Percentiles rank a stretch among this genome's conserved stretches.
phyloP scores from a whole-genome alignment of 2,797 vertebrate species.

The Silurus aristotelis region DNA sequence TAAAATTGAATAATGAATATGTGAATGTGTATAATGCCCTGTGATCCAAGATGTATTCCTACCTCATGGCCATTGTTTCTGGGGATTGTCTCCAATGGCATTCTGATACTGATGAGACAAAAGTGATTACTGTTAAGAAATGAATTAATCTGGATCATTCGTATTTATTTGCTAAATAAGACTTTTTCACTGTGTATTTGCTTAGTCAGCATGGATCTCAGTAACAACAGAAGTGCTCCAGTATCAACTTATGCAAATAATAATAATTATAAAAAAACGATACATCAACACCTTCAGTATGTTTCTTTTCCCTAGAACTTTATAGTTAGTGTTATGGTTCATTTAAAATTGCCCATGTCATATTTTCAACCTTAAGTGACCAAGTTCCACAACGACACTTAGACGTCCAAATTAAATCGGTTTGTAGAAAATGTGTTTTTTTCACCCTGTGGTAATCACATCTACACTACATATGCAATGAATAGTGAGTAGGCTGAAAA shows the following conservation, averaged over 20 bases:
- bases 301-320: neutral
- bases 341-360: neutral
- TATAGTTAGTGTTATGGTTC: neutral
- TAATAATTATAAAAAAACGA: neutral
- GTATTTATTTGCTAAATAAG: neutral
- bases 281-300: too few relatives aligned
- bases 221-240: neutral
- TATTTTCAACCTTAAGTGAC: constrained; percentile 4
- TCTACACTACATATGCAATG: neutral
- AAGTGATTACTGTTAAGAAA: neutral
- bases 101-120: neutral
- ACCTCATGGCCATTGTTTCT: neutral
- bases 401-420: neutral
- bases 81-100: neutral
- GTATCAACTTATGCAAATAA: neutral
- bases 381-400: constrained; percentile 17
- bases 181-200: neutral
- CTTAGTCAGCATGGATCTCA: neutral
- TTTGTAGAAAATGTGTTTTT: constrained; percentile 14
- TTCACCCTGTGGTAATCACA: neutral
- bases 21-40: neutral
- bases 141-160: neutral
- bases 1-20: neutral
- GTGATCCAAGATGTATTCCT: neutral
- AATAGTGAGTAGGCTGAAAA: neutral